Evolutionary conservation across 2,888 invertebrate genomes (phyloP), one percentile per base, ranked within the genome.

Genomic region (Atherix ibis): DNA sequence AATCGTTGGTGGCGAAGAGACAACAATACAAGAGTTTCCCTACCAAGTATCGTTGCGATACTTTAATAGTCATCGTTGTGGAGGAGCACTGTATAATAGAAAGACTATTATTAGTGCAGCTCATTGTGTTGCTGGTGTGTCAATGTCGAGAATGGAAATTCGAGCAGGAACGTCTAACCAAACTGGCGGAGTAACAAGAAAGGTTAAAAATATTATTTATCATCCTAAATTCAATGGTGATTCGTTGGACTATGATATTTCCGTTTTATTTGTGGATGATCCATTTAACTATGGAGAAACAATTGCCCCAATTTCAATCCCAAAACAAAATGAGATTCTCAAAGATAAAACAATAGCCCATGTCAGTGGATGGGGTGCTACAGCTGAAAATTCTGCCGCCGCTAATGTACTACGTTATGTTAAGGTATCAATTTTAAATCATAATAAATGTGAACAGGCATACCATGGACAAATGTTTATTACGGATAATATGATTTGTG

Each of bases 281-380:
- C 52, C 65, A 1, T 48, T 73, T 29, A 40, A 47, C 12, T 63
- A 59, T 30, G 54, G 45, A 31, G 47, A 55, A 0, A 50, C 45
- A 2, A 58, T 66, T 0, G 51, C 52, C 10, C 48, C 57, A 2
- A 57, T 69, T 12, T 39, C 48, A 5, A 47, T 71, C 51, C 50
- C 58, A 14, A 42, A 47, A 1, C 29, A 41, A 3, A 54, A 49
- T 6, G 47, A 49, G 1, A 15, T 25, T 18, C 12, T 36, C 8
- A 12, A 17, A 15, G 31, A 16, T 6, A 38, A 35, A 4, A 18
- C 36, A 2, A 6, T 18, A n/a, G 32, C 36, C 6, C 6, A 8
- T 10, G 10, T 41, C 2, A 36, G 38, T 34, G 44, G 44, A 24
- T 44, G 42, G 42, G 44, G 42, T 16, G 16, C 27, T 18, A 10